Conservation (phyloP, 2,797 vertebrate genomes). For the Cygnus olor region DNA sequence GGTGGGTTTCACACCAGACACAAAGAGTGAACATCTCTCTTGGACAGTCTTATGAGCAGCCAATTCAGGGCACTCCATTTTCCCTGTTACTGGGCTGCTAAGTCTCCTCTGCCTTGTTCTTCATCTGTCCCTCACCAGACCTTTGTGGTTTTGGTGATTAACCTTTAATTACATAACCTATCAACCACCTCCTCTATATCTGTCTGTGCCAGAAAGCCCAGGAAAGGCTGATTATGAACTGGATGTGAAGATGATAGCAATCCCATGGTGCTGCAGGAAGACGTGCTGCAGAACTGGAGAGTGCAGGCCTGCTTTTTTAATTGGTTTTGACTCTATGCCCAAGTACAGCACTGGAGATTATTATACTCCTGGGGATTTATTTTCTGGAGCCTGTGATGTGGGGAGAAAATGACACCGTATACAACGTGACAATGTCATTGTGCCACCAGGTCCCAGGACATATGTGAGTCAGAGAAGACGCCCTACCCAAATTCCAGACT, state of each 20-base stretch:
- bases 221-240: background rate
- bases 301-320: background rate
- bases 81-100: background rate
- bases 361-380: background rate
- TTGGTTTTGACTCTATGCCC: background rate
- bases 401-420: background rate
- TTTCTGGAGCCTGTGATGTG: background rate
- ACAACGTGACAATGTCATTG: background rate
- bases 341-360: background rate
- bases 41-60: background rate
- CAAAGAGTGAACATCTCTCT: background rate
- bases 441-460: background rate
- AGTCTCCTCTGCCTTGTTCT: background rate
- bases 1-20: background rate
- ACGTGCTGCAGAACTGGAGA: background rate
- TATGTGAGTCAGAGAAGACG: background rate
- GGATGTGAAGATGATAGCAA: background rate
- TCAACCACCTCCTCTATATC: background rate
- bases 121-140: background rate
- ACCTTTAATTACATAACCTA: background rate
- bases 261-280: background rate
- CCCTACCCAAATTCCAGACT: background rate
- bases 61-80: fast-evolving
- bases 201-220: background rate
- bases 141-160: background rate